phyloP scores from a whole-genome alignment of 2,797 vertebrate genomes.

The Scolopax bukidnonensis region DNA sequence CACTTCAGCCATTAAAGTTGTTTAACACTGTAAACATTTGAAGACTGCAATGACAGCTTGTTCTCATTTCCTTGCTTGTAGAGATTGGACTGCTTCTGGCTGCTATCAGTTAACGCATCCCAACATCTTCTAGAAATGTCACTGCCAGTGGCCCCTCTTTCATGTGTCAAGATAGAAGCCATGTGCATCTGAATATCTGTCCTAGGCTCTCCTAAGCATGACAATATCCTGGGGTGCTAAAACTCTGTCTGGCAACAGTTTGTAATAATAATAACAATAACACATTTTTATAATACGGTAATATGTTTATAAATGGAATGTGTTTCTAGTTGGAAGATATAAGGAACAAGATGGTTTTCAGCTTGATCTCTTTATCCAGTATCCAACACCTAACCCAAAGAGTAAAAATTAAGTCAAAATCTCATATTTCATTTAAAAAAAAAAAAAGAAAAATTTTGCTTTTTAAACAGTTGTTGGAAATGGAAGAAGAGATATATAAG shows the following conservation, averaged over 20 bases:
- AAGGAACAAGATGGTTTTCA: not conserved
- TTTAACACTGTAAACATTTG: not conserved
- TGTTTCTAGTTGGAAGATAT: not conserved
- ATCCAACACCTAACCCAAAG: not conserved
- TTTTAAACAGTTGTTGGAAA: not conserved
- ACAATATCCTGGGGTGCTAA: not conserved
- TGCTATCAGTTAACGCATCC: not conserved
- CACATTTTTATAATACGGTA: not conserved
- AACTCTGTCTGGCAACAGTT: not conserved
- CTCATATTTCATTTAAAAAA: not conserved
- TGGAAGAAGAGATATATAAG: not conserved
- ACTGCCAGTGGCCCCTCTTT: not conserved
- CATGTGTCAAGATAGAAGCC: not conserved
- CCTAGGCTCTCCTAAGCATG: not conserved
- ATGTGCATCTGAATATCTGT: not conserved
- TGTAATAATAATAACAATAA: not conserved
- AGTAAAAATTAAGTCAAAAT: not conserved
- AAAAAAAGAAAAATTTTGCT: not conserved
- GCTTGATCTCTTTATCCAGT: not conserved
- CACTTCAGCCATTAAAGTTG: not conserved
- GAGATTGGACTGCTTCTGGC: not conserved
- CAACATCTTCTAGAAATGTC: not conserved
- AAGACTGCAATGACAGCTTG: constrained; percentile 8
- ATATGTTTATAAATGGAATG: not conserved
- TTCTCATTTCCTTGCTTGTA: not conserved